Evolutionary conservation across 2,113 vertebrate genomes (phyloP).

Genomic region (Monarcha castaneiventris): DNA sequence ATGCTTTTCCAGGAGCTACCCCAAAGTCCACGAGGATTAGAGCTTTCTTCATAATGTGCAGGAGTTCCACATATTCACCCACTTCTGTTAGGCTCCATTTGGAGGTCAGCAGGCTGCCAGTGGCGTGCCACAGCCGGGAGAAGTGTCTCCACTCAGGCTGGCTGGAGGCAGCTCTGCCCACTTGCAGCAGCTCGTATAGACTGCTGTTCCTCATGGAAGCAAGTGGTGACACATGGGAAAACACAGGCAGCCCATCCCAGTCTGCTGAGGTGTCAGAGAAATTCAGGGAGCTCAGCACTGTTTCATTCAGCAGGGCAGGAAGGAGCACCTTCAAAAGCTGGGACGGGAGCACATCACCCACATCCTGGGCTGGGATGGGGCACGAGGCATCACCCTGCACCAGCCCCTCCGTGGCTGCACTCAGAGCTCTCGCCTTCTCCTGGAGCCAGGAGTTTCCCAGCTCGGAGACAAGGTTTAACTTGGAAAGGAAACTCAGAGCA

Average conservation of each 20-base stretch:
- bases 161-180: background rate
- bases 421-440: background rate
- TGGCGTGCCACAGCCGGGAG: background rate
- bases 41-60: constrained; percentile 32
- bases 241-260: background rate
- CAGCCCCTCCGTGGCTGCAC: background rate
- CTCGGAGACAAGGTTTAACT: background rate
- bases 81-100: constrained; percentile 55
- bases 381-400: background rate
- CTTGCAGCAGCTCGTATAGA: background rate
- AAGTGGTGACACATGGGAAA: background rate
- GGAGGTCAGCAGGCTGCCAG: background rate
- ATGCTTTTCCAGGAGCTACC: background rate
- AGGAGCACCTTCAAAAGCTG: background rate
- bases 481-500: constrained; percentile 36
- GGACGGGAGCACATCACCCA: background rate
- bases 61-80: constrained; percentile 17
- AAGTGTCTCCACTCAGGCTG: background rate
- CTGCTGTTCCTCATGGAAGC: background rate
- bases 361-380: background rate
- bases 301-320: background rate
- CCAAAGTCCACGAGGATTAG: constrained; percentile 33
- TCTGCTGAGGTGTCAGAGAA: background rate
- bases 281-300: background rate
- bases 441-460: constrained; percentile 26